These are phyloP conservation scores for Gracilinanus agilis DNA, from an alignment of 2,113 vertebrate genomes.

Conservation along the genomic window DNA sequence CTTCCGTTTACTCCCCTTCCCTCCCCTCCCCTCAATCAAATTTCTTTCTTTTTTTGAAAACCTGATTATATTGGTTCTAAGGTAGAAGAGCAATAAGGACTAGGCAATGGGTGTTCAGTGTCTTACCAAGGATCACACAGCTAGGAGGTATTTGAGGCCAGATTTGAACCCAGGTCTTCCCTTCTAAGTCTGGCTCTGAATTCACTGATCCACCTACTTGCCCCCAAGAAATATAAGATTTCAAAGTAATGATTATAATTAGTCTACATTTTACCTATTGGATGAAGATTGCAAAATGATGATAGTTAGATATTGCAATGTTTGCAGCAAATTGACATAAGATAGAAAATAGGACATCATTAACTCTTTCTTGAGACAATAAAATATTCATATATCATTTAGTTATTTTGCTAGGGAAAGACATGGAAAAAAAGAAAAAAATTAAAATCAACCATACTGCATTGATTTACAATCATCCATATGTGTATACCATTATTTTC, in stretches of 20 bases:
- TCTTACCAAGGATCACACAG: too few species aligned
- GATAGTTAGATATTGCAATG: slow-evolving; percentile 15
- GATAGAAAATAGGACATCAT: slow-evolving; percentile 16
- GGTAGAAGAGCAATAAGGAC: too few species aligned
- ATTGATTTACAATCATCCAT: not conserved
- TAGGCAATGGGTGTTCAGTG: too few species aligned
- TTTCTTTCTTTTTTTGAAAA: too few species aligned
- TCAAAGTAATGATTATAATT: slow-evolving; percentile 37
- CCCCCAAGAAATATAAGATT: not conserved
- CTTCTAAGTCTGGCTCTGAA: too few species aligned
- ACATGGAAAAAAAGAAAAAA: not conserved
- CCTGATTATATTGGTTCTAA: too few species aligned
- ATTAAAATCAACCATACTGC: slow-evolving; percentile 9
- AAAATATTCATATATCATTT: not conserved
- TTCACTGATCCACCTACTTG: too few species aligned
- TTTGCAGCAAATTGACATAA: not conserved
- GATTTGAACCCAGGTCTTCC: too few species aligned
- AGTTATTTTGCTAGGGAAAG: not conserved
- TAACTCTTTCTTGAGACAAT: not conserved
- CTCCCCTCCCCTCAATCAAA: too few species aligned
- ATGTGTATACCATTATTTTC: not conserved
- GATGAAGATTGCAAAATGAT: not conserved
- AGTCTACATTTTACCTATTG: not conserved
- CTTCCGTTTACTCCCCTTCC: too few species aligned
- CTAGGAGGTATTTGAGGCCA: too few species aligned